phyloP scores from a whole-genome alignment of 1,140 invertebrate species.

The Hermatobates lingyangjiaoensis region DNA sequence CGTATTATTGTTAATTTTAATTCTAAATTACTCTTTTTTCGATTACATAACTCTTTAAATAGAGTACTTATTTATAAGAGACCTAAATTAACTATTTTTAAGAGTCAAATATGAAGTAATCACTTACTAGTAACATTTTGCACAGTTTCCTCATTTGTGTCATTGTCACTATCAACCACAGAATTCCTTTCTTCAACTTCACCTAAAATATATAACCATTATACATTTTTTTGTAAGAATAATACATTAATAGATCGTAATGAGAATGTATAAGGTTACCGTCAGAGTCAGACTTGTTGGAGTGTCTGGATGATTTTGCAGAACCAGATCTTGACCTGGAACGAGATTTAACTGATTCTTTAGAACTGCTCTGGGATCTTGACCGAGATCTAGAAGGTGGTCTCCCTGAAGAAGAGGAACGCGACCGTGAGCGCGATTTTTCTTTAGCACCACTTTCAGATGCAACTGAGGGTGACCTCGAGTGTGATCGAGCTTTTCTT shows the following conservation, averaged over 20 bases:
- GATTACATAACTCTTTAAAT: too few species aligned
- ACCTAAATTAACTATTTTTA: too few species aligned
- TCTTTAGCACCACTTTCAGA: slow-evolving; percentile 2
- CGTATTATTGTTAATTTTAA: too few species aligned
- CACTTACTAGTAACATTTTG: too few species aligned
- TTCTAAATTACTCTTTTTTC: too few species aligned
- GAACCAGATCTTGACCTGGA: slow-evolving; percentile 24
- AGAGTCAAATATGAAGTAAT: too few species aligned
- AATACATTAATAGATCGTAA: too few species aligned
- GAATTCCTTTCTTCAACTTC: slow-evolving; percentile 21
- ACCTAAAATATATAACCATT: slow-evolving; percentile 7
- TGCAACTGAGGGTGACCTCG: too few species aligned
- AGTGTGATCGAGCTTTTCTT: slow-evolving; percentile 18
- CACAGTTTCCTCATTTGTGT: slow-evolving; percentile 13
- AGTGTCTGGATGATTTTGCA: too few species aligned
- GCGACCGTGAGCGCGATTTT: slow-evolving; percentile 12
- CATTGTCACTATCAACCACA: slow-evolving; percentile 19
- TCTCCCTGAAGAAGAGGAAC: slow-evolving; percentile 9
- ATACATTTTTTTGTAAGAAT: background rate
- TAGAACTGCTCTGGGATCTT: slow-evolving; percentile 19
- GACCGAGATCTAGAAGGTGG: slow-evolving; percentile 20
- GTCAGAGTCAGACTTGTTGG: too few species aligned
- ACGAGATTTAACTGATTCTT: background rate
- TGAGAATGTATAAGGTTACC: too few species aligned
- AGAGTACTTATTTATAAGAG: too few species aligned